Evolutionary conservation across 1,140 invertebrate genomes (phyloP).

Genomic region (Parapsyche elsis): DNA sequence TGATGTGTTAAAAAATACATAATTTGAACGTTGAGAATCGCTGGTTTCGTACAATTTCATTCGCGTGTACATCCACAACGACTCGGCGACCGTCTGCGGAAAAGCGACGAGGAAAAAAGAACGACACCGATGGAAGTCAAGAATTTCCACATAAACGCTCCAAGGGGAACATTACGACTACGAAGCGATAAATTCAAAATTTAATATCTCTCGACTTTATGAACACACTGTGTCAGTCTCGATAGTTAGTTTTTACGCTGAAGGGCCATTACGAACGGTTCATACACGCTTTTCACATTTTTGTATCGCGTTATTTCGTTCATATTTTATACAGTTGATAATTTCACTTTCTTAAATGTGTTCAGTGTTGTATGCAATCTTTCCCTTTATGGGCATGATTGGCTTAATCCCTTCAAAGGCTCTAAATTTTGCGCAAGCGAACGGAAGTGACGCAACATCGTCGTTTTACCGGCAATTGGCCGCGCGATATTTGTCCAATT

Average conservation of each 20-base stretch:
- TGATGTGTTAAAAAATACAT: no score
- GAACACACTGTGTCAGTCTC: conserved; percentile 27
- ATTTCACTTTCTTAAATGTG: no score
- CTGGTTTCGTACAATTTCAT: conserved; percentile 12
- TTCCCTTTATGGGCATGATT: no score
- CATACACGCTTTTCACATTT: neutral
- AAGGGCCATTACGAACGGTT: conserved; percentile 11
- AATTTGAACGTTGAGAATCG: neutral
- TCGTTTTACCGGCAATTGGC: neutral
- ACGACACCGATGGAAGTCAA: conserved; percentile 26
- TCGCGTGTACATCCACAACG: conserved; percentile 23
- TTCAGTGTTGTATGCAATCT: no score
- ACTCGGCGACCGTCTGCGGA: neutral
- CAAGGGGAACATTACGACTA: conserved; percentile 25
- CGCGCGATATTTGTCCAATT: conserved; percentile 38
- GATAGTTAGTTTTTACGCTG: conserved; percentile 8
- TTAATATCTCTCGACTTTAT: conserved; percentile 29
- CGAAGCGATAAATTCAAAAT: conserved; percentile 30
- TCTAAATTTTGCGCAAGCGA: neutral
- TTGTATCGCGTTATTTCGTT: no score
- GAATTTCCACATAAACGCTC: conserved; percentile 30
- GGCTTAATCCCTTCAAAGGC: no score
- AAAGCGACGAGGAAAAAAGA: neutral
- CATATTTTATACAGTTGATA: no score
- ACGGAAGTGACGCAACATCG: neutral